phyloP scores from a whole-genome alignment of 2,113 vertebrate genomes.

The Lontra canadensis region DNA sequence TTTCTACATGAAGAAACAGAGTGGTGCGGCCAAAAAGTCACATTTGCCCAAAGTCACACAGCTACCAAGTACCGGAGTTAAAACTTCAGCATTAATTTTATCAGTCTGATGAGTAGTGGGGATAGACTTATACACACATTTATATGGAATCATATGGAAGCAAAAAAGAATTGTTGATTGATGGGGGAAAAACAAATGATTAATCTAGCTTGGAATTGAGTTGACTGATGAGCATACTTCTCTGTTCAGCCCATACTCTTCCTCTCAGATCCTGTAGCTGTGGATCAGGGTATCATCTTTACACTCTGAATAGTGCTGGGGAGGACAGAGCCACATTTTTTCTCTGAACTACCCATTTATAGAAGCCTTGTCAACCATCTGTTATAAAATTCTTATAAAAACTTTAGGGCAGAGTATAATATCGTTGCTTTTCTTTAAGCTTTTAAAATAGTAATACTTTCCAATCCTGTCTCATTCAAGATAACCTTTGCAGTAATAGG shows the following conservation, averaged over 20 bases:
- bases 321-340: conserved; percentile 18
- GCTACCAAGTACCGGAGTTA: neutral
- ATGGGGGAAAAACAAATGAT: neutral
- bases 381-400: conserved; percentile 54
- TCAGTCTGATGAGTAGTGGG: neutral
- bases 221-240: neutral
- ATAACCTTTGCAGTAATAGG: conserved; percentile 31
- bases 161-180: neutral
- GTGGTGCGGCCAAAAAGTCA: neutral
- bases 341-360: conserved; percentile 13
- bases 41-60: neutral
- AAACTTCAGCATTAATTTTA: neutral
- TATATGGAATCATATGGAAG: neutral
- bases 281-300: neutral
- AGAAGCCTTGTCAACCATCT: conserved; percentile 32
- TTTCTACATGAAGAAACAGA: conserved; percentile 1
- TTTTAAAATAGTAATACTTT: conserved; percentile 50
- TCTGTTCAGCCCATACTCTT: neutral
- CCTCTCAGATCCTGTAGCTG: conserved; percentile 14
- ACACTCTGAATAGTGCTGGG: neutral
- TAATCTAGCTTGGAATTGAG: neutral
- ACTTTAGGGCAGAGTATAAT: conserved; percentile 44
- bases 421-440: conserved; percentile 48
- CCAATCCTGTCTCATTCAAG: conserved; percentile 26
- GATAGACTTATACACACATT: neutral